Base-by-base conservation (phyloP, 2,888 invertebrate species). In the Stenchaetothrips biformis region DNA sequence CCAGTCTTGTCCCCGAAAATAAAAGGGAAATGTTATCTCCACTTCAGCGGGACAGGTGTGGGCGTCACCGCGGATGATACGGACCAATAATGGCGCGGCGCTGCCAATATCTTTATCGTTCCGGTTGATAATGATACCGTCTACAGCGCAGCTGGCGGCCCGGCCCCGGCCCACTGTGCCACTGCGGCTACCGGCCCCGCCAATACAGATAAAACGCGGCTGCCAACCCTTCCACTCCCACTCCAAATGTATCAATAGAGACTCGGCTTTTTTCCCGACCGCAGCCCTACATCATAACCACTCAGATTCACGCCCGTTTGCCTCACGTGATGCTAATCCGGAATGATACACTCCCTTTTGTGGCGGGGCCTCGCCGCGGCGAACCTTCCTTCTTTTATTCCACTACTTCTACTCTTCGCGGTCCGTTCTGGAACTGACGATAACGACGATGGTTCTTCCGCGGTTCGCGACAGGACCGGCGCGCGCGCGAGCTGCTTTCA, bases 61-160 rank as follows among this genome's bases (percentile, higher is more conserved):
- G 16, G 53, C 53, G 53, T 53, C 53, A 53, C 53, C 53, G 13
- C 13, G 37, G 37, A 37, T 4, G 37, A n/a, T n/a, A n/a, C n/a
- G n/a, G n/a, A 13, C 13, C 67, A 74, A 21, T 74, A 74, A 21
- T 21, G 21, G 67, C 67, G 25, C 67, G 25, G 7, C 21, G 6
- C 25, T 74, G 67, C 37, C 67, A 74, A 74, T 74, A 74, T 74
- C 67, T 74, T 74, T 74, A 74, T 74, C 67, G 67, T 74, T 74
- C 25, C 25, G 11, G 67, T 9, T 25, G 25, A 11, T 59, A 59
- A 25, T 25, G 67, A 74, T 74, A 74, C 11, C 25, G 67, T 7
- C 21, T n/a, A 21, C 21, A 9, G 21, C 21, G 67, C 21, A 9
- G 21, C 37, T 37, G 37, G 37, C 21, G n/a, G 67, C 59, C 16